Conservation (phyloP, 2,888 invertebrate genomes). For the Scaptomyza polygonia region DNA sequence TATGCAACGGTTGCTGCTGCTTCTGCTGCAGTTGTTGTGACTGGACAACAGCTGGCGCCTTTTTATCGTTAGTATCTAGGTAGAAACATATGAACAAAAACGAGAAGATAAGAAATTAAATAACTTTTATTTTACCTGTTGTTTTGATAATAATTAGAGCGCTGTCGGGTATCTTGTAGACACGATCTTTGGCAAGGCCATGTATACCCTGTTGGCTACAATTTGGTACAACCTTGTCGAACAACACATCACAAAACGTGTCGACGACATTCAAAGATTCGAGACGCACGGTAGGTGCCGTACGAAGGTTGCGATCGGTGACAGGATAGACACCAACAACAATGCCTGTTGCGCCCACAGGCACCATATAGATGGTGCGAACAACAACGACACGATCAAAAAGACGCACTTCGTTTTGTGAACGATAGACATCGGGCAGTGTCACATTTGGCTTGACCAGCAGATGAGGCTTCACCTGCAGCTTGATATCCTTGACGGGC, state of each 20-base stretch:
- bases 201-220: constrained; percentile 83
- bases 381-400: constrained; percentile 94
- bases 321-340: constrained; percentile 88
- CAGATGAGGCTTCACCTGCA: constrained; percentile 92
- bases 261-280: constrained; percentile 86
- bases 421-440: constrained; percentile 83
- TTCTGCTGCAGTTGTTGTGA: background rate
- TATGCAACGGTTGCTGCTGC: background rate
- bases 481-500: constrained; percentile 86
- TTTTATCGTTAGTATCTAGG: constrained; percentile 1
- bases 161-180: constrained; percentile 85
- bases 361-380: constrained; percentile 89
- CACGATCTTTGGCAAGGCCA: constrained; percentile 78
- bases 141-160: constrained; percentile 72
- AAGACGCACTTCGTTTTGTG: constrained; percentile 83
- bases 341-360: constrained; percentile 93
- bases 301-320: constrained; percentile 78
- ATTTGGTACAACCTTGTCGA: constrained; percentile 91
- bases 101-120: background rate
- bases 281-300: constrained; percentile 85
- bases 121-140: constrained; percentile 51
- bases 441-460: constrained; percentile 86
- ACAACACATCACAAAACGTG: constrained; percentile 90
- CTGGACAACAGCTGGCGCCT: background rate
- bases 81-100: background rate